Evolutionary conservation across 2,113 vertebrate species (phyloP), one percentile per base, ranked within the genome.

Genomic region (Promerops cafer): DNA sequence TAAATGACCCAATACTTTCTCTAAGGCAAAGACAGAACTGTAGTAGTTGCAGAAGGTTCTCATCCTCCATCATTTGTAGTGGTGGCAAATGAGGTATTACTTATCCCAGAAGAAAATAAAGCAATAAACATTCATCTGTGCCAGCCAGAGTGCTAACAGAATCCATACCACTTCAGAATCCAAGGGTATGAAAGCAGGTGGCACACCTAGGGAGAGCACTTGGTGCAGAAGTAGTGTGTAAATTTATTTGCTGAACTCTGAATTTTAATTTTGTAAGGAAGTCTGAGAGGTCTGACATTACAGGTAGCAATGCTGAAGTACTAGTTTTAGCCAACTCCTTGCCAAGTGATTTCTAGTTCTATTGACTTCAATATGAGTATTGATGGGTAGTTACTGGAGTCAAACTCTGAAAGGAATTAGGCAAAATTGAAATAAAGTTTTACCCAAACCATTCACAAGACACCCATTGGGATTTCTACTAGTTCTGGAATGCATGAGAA

Each of bases 391-490:
- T 7, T 83, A 28, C 9, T 56, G 8, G 30, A 57, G 30, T 12
- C 28, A 80, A 83, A 76, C 4, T 64, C n/a, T 69, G n/a, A 53
- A 77, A 70, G 11, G 6, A 71, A 68, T 79, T 75, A 44, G 13
- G 19, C 3, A 60, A 68, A 85, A 68, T 2, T 47, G 22, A 84
- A 79, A 91, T 40, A 70, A 57, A 50, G 6, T 6, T 64, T 75
- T 35, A 33, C 61, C 8, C 53, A 59, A 90, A 78, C 11, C 31
- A n/a, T 71, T 87, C 44, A 49, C 23, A 68, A 39, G 7, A 50
- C 27, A 47, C 5, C 10, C 13, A 61, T 2, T 0, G 1, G 11
- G 3, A n/a, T 28, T 42, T 19, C 11, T 74, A 50, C 9, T 37
- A 28, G 9, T 54, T 94, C 33, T 69, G 54, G 72, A 81, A 14